These are phyloP conservation scores for Pilophorus perplexus DNA, from an alignment of 2,888 invertebrate genomes.

Conservation along the genomic window DNA sequence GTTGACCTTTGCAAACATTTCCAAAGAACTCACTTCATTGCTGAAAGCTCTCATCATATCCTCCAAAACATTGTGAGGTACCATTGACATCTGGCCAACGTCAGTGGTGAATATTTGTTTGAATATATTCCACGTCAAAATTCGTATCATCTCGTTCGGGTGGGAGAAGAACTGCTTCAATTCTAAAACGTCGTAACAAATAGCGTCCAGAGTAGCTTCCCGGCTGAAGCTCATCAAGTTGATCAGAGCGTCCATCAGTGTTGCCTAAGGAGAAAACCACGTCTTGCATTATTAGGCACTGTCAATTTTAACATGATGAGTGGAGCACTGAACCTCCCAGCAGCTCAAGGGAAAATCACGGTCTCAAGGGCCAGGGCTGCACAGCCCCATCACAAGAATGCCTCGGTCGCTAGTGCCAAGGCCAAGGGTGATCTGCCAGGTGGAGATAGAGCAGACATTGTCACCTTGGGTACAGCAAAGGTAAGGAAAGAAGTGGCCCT, in stretches of 20 bases:
- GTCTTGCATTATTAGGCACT: neutral
- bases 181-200: slow-evolving; percentile 11
- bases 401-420: no score
- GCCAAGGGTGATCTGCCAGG: no score
- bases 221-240: slow-evolving; percentile 7
- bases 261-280: slow-evolving; percentile 10
- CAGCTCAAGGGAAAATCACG: no score
- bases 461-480: no score
- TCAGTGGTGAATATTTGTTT: slow-evolving; percentile 16
- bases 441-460: no score
- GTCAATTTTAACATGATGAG: neutral
- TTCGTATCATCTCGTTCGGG: neutral
- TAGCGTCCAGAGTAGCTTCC: slow-evolving; percentile 5
- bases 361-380: no score
- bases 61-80: slow-evolving; percentile 8
- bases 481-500: no score
- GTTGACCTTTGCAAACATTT: no score
- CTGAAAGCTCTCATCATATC: slow-evolving; percentile 1
- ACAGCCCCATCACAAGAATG: no score
- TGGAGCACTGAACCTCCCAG: no score
- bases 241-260: neutral
- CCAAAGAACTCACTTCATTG: neutral
- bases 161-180: slow-evolving; percentile 4
- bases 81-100: slow-evolving; percentile 3
- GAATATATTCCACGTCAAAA: slow-evolving; percentile 8